These are phyloP conservation scores for Australoheros scitulus DNA, from an alignment of 2,113 vertebrate species.

Conservation along the genomic window DNA sequence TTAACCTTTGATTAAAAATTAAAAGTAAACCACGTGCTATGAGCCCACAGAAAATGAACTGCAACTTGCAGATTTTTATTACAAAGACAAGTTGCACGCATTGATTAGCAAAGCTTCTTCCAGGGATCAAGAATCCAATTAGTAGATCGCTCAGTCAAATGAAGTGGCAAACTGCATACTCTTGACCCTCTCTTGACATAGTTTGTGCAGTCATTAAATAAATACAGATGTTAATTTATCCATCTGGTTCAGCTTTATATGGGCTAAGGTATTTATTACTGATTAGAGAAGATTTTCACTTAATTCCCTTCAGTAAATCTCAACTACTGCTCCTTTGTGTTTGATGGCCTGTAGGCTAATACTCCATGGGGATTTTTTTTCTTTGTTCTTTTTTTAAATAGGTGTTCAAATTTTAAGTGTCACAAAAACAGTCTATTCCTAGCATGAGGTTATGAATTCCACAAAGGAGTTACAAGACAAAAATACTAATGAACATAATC, in stretches of 20 bases:
- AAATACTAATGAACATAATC: too few species aligned
- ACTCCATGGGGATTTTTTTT: neutral
- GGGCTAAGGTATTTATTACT: neutral
- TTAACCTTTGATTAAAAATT: constrained; percentile 2
- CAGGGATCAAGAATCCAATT: neutral
- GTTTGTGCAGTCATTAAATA: neutral
- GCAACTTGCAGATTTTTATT: neutral
- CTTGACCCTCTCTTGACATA: neutral
- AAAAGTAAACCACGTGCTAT: neutral
- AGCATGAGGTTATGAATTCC: too few species aligned
- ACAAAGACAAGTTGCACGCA: neutral
- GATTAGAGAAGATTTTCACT: neutral
- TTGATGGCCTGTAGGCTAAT: neutral
- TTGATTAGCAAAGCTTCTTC: neutral
- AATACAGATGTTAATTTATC: constrained; percentile 2
- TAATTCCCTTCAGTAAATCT: neutral
- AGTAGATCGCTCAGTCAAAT: neutral
- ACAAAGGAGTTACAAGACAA: too few species aligned
- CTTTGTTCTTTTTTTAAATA: neutral
- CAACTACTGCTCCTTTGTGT: neutral
- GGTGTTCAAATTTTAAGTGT: too few species aligned
- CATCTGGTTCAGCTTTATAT: neutral
- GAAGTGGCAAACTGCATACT: neutral
- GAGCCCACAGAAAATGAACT: neutral
- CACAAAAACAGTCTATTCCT: too few species aligned